phyloP scores from a whole-genome alignment of 2,113 vertebrate genomes.

The Rhinolophus sinicus region DNA sequence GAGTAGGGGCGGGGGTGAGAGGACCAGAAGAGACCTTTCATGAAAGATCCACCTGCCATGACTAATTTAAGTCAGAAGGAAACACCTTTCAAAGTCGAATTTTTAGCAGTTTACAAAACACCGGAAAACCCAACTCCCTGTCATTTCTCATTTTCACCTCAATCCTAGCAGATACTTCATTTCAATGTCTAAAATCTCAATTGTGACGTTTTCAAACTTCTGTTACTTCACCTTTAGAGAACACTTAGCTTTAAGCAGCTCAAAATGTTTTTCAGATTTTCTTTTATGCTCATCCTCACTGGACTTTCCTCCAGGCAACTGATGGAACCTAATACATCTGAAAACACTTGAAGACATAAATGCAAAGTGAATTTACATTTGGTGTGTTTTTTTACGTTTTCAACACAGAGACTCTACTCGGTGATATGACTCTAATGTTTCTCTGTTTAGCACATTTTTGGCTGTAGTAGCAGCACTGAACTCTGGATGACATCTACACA shows the following conservation, averaged over 20 bases:
- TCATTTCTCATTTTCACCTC: background rate
- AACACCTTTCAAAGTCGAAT: background rate
- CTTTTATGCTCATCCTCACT: background rate
- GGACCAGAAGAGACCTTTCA: no score
- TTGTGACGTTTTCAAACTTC: background rate
- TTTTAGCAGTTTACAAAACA: background rate
- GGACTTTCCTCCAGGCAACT: background rate
- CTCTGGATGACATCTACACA: constrained; percentile 61
- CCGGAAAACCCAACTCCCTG: background rate
- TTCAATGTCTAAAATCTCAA: background rate
- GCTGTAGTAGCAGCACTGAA: background rate
- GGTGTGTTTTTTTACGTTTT: background rate
- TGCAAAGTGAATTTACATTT: background rate
- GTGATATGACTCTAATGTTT: background rate
- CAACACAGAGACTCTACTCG: background rate
- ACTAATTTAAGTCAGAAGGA: background rate
- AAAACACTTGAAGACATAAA: constrained; percentile 12
- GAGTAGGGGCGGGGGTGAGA: background rate
- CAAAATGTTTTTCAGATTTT: background rate
- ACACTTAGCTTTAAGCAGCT: background rate
- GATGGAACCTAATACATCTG: background rate
- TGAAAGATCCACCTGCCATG: background rate
- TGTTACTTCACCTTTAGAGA: background rate
- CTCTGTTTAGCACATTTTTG: constrained; percentile 55
- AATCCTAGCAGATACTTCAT: background rate